Conservation (phyloP, 2,113 vertebrate species). For the Odontophorus gujanensis region DNA sequence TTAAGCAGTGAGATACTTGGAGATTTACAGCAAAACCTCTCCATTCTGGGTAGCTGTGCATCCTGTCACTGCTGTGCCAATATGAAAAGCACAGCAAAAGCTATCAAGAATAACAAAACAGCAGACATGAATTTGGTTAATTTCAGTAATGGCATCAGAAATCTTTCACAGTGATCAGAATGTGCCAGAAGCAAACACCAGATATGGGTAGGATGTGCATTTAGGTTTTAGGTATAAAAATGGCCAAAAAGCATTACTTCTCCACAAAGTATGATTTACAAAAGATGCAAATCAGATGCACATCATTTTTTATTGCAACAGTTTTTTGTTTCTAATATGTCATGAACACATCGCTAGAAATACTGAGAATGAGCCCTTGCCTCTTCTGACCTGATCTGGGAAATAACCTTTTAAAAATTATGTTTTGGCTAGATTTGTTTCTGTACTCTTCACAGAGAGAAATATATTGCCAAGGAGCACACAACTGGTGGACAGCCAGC, state of each 20-base stretch:
- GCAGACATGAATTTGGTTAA: not conserved
- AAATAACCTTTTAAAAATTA: not conserved
- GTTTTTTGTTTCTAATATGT: not conserved
- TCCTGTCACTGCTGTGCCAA: not conserved
- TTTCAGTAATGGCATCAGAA: not conserved
- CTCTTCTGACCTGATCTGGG: not conserved
- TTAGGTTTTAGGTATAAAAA: not conserved
- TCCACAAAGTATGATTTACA: not conserved
- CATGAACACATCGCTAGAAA: not conserved
- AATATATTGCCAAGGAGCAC: not conserved
- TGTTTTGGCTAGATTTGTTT: not conserved
- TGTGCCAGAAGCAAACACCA: not conserved
- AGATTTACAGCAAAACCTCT: not conserved
- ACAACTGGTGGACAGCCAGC: too few relatives aligned
- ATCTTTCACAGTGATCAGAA: not conserved
- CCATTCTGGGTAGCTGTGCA: not conserved
- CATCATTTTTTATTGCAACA: not conserved
- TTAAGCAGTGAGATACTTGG: not conserved
- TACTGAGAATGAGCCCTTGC: not conserved
- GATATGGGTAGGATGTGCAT: accelerated
- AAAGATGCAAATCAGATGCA: not conserved
- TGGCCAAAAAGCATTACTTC: not conserved
- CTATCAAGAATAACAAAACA: not conserved
- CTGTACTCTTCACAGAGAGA: not conserved
- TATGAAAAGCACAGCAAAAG: not conserved